These are phyloP conservation scores for Anorthoa munda DNA, from an alignment of 2,888 invertebrate genomes.

Conservation along the genomic window DNA sequence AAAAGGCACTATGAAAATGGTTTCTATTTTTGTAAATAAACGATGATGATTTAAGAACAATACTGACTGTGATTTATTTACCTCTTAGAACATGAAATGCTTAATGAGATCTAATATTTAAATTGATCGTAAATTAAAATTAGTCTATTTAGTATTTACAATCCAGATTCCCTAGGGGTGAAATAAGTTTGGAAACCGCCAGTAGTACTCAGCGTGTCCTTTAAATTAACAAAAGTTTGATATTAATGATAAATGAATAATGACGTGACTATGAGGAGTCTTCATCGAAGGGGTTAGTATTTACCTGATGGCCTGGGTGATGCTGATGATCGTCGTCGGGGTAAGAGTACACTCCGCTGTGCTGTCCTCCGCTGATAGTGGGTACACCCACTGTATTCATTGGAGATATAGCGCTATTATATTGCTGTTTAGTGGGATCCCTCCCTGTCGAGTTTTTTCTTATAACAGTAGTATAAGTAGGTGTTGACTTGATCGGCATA, in stretches of 20 bases:
- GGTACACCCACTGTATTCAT: constrained; percentile 87
- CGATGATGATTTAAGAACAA: constrained; percentile 73
- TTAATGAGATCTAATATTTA: constrained; percentile 74
- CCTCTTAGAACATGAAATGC: constrained; percentile 60
- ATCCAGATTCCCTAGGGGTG: constrained; percentile 77
- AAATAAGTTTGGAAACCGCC: constrained; percentile 74
- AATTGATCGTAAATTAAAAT: constrained; percentile 59
- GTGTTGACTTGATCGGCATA: constrained; percentile 80
- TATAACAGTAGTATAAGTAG: constrained; percentile 82
- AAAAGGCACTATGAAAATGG: constrained; percentile 76
- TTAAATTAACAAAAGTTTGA: constrained; percentile 73
- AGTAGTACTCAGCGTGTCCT: constrained; percentile 74
- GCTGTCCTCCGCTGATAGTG: constrained; percentile 78
- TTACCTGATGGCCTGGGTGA: constrained; percentile 79
- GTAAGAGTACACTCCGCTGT: constrained; percentile 81
- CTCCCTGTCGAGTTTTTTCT: constrained; percentile 78
- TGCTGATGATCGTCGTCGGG: constrained; percentile 79
- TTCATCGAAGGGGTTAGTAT: constrained; percentile 86
- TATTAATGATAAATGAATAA: constrained; percentile 65
- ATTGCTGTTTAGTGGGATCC: constrained; percentile 76
- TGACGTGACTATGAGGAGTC: constrained; percentile 74
- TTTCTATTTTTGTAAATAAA: constrained; percentile 90
- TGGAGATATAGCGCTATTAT: constrained; percentile 79
- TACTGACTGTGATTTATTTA: constrained; percentile 55
- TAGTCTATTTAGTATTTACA: constrained; percentile 69